A percentile compares a stretch with the other conserved stretches of the same genome.
Evolutionary conservation across 37 sponge, comb jelly and placozoan genomes (phyloP).

Genomic region (Geodia barretti): DNA sequence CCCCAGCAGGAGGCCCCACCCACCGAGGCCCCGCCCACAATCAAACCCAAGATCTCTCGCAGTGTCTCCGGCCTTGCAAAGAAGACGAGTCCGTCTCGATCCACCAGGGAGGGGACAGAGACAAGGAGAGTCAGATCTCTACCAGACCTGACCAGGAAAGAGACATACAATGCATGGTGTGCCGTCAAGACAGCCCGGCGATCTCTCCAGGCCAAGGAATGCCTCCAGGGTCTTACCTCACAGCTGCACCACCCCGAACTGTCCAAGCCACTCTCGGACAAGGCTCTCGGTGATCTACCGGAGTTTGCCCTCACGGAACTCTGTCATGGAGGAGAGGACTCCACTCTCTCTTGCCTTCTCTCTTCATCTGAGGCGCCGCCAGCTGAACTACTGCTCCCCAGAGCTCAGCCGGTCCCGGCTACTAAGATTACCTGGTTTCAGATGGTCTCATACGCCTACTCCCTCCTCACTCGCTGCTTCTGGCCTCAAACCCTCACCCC

Average conservation of each 20-base stretch:
- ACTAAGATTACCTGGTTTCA: slow-evolving; percentile 43
- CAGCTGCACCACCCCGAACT: slow-evolving; percentile 25
- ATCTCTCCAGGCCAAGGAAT: neutral
- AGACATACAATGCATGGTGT: slow-evolving; percentile 35
- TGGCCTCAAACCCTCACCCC: slow-evolving; percentile 5
- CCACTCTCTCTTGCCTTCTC: neutral
- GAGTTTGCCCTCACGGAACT: slow-evolving; percentile 56
- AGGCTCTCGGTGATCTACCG: slow-evolving; percentile 29
- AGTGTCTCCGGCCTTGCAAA: neutral
- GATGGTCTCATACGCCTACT: slow-evolving; percentile 4
- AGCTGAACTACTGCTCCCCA: slow-evolving; percentile 21
- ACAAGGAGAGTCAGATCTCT: no score
- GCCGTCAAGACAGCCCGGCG: slow-evolving; percentile 35
- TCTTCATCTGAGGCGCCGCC: neutral
- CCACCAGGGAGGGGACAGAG: neutral
- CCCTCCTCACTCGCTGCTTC: slow-evolving; percentile 38
- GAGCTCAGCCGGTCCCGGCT: neutral
- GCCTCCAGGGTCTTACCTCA: slow-evolving; percentile 15
- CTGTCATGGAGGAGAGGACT: neutral
- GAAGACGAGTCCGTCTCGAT: neutral
- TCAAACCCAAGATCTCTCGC: neutral
- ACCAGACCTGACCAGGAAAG: slow-evolving; percentile 13
- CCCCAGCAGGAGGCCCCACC: neutral
- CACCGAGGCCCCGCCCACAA: neutral
- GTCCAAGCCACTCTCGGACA: slow-evolving; percentile 14